phyloP scores from a whole-genome alignment of 2,797 vertebrate genomes.

The Labroides dimidiatus region DNA sequence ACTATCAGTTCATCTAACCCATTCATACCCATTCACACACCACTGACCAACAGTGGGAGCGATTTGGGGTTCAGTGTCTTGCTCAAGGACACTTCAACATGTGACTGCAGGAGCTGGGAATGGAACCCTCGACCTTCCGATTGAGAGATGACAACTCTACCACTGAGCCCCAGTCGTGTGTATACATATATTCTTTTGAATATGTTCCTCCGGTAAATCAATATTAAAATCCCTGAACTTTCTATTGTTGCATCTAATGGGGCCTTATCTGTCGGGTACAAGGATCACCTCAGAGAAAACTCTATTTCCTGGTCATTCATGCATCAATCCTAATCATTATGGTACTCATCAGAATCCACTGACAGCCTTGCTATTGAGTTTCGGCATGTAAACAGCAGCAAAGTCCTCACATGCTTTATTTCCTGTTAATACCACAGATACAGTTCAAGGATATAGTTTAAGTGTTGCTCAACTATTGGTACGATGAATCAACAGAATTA shows the following conservation, averaged over 20 bases:
- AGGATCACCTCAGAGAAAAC: constrained; percentile 71
- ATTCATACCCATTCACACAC: no score
- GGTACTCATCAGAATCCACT: constrained; percentile 63
- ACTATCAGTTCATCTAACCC: no score
- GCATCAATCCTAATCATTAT: constrained; percentile 74
- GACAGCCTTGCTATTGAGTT: constrained; percentile 53
- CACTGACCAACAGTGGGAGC: no score
- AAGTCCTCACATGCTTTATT: constrained; percentile 27
- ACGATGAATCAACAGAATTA: constrained; percentile 41
- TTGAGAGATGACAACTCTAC: no score
- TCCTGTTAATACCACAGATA: constrained; percentile 17
- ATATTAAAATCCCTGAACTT: constrained; percentile 66
- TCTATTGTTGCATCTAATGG: constrained; percentile 63
- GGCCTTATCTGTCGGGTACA: constrained; percentile 72
- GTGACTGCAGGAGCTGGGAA: no score
- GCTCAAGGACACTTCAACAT: no score
- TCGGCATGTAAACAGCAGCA: constrained; percentile 55
- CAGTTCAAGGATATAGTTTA: constrained; percentile 16
- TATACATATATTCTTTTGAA: constrained; percentile 55
- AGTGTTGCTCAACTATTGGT: constrained; percentile 17
- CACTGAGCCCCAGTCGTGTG: no score
- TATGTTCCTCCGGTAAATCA: constrained; percentile 60
- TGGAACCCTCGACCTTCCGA: no score
- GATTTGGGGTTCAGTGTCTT: no score
- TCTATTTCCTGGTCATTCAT: constrained; percentile 78